These are phyloP conservation scores for Eupristina koningsbergeri DNA, from an alignment of 1,140 invertebrate genomes.

Conservation along the genomic window DNA sequence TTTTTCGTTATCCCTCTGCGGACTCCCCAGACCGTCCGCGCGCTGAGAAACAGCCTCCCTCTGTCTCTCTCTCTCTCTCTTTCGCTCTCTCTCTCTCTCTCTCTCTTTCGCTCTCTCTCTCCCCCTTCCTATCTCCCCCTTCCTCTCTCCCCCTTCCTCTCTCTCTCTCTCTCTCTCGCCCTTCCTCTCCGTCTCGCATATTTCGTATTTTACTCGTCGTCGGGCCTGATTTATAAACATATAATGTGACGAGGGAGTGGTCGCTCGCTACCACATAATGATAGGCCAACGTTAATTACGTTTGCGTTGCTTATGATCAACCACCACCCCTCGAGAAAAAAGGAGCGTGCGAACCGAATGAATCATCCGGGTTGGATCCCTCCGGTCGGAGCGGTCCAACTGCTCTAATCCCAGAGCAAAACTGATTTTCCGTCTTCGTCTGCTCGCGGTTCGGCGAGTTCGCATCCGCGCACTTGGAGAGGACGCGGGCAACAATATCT, in stretches of 20 bases:
- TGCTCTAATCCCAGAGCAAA: no score
- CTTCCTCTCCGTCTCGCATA: constrained; percentile 46
- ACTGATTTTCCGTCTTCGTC: no score
- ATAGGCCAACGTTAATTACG: constrained; percentile 74
- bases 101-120: constrained; percentile 43
- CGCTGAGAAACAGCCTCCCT: constrained; percentile 19
- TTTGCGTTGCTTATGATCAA: constrained; percentile 65
- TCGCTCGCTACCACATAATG: constrained; percentile 73
- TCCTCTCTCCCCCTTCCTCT: constrained; percentile 40
- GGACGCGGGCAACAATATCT: background rate
- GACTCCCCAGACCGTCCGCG: constrained; percentile 32
- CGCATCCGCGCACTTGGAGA: no score
- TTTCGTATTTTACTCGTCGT: constrained; percentile 64
- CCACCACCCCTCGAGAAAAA: constrained; percentile 43
- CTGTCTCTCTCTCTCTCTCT: constrained; percentile 45
- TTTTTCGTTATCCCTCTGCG: constrained; percentile 21
- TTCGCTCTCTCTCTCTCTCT: constrained; percentile 46
- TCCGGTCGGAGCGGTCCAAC: no score
- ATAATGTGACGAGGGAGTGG: constrained; percentile 75
- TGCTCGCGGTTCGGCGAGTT: no score
- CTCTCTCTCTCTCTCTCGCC: constrained; percentile 46
- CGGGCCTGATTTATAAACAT: constrained; percentile 74
- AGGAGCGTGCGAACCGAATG: constrained; percentile 51
- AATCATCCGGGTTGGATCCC: constrained; percentile 50
- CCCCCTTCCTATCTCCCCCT: constrained; percentile 43